Conservation (phyloP, 2,888 invertebrate species). For the Pogonocherus hispidulus region DNA sequence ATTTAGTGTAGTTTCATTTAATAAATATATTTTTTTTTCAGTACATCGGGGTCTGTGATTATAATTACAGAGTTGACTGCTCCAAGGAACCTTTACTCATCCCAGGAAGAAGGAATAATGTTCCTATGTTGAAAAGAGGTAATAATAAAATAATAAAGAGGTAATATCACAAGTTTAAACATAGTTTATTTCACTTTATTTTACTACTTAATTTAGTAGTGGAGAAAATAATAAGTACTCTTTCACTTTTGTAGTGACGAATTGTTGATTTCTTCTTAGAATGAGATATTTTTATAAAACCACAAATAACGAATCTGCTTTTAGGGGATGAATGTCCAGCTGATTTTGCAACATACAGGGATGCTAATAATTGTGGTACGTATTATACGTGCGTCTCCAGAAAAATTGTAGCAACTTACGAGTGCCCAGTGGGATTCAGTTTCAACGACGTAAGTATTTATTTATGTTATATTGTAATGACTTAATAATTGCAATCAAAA, state of each 20-base stretch:
- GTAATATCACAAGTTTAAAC: neutral
- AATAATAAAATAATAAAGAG: neutral
- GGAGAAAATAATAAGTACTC: no score
- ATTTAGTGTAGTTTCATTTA: no score
- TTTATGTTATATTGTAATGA: no score
- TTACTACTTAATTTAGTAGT: no score
- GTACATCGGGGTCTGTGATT: constrained; percentile 48
- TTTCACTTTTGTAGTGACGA: no score
- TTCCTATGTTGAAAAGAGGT: neutral
- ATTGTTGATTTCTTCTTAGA: no score
- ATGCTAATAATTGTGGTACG: constrained; percentile 74
- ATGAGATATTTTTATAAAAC: no score
- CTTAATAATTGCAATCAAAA: no score
- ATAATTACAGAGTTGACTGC: constrained; percentile 45
- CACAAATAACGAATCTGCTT: no score
- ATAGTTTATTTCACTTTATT: constrained; percentile 1
- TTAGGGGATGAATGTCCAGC: constrained; percentile 51
- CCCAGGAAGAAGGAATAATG: neutral
- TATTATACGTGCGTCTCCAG: constrained; percentile 74
- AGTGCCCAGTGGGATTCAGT: constrained; percentile 73
- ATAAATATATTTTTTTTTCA: constrained; percentile 35
- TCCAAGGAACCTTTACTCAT: constrained; percentile 27
- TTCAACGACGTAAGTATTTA: constrained; percentile 56
- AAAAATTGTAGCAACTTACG: constrained; percentile 70
- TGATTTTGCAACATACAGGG: constrained; percentile 75